Evolutionary conservation across 2,113 vertebrate species (phyloP), one percentile per base, ranked within the genome.

Genomic region (Hippocampus barbouri): DNA sequence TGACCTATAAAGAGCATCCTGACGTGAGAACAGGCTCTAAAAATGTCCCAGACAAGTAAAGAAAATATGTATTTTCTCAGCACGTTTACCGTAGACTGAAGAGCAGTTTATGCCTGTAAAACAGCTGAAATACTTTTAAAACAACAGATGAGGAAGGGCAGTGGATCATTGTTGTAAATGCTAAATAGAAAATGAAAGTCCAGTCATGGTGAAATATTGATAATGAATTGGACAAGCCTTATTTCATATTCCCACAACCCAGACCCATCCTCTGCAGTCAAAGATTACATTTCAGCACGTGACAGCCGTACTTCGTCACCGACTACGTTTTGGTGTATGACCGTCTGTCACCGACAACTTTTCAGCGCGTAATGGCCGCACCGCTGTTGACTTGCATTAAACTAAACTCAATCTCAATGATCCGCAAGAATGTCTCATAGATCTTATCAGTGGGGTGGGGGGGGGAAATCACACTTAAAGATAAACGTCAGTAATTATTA

Each of bases 151-250:
- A 5, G 20, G 16, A 16, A 21, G 11, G 9, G 61, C 18, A 21
- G 61, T 21, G 10, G 10, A 41, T 64, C 38, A 43, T n/a, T 40
- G 38, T 43, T n/a, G 40, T 15, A 14, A 65, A 65, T 45, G 63
- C 23, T 43, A 23, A 65, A 65, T 15, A 23, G 40, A 65, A 65
- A 65, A 65, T 65, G 40, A 65, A 65, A 65, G 40, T 65, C 25
- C 27, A 34, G 15, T 34, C 15, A 10, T 15, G 12, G 40, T 65
- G 43, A 43, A 65, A 43, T 45, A 65, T 65, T 65, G 21, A 43
- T 11, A 41, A 10, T 43, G 20, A 43, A 65, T n/a, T 65, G 6
- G 47, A 51, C 47, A 51, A 51, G 20, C 21, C 11, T 65, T 61
- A 9, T 38, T 43, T n/a, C 16, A 51, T 59, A 38, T 38, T 38